Evolutionary conservation across 2,113 vertebrate genomes (phyloP).

Genomic region (Coryphaenoides rupestris): DNA sequence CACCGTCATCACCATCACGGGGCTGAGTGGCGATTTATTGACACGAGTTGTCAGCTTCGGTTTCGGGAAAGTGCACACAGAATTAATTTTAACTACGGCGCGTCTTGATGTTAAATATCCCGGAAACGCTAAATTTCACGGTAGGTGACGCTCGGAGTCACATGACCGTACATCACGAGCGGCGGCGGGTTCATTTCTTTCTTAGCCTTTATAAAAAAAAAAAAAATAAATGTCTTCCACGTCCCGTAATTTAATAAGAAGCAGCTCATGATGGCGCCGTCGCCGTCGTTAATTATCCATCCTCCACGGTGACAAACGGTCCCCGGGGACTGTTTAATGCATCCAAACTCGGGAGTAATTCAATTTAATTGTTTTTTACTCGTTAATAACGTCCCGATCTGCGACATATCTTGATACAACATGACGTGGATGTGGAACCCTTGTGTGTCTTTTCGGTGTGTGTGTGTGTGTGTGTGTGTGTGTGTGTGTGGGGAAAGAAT

Average conservation of each 20-base stretch:
- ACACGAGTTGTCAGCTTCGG: conserved; percentile 83
- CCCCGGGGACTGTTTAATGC: conserved; percentile 73
- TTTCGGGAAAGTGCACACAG: conserved; percentile 82
- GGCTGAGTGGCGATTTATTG: conserved; percentile 89
- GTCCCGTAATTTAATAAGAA: conserved; percentile 76
- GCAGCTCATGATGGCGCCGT: conserved; percentile 70
- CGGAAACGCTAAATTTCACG: conserved; percentile 78
- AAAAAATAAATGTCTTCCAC: too few relatives aligned
- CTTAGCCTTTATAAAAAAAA: too few relatives aligned
- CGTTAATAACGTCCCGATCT: conserved; percentile 66
- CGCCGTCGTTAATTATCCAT: conserved; percentile 76
- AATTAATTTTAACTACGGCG: conserved; percentile 92
- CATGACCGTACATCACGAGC: conserved; percentile 70
- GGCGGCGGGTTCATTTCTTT: conserved; percentile 50
- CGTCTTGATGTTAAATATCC: conserved; percentile 83
- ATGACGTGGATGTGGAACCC: not conserved
- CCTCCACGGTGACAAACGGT: conserved; percentile 73
- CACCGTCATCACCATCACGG: conserved; percentile 54
- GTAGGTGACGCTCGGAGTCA: conserved; percentile 62
- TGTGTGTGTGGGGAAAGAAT: too few relatives aligned
- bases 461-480: too few relatives aligned
- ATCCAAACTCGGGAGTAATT: conserved; percentile 78
- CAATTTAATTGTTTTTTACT: conserved; percentile 79
- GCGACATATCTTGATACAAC: conserved; percentile 53
- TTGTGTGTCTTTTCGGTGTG: conserved; percentile 28